Percentiles rank a stretch among this genome's conserved stretches.
Evolutionary conservation across 2,113 vertebrate genomes (phyloP).

Genomic region (Nesoenas mayeri): DNA sequence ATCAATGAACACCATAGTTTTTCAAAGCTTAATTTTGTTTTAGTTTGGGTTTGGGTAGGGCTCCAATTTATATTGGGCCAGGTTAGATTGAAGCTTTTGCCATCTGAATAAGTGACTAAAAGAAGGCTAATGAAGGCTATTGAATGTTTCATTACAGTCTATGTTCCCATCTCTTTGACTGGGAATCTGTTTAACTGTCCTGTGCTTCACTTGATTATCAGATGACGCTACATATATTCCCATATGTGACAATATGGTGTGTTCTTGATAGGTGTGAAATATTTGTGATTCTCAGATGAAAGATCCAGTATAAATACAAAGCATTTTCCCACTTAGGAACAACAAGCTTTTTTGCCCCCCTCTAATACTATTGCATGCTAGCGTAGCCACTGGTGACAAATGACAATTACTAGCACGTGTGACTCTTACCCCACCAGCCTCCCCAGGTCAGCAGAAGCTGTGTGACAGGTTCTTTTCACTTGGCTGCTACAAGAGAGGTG

Average conservation of each 20-base stretch:
- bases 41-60: background rate
- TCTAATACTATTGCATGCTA: background rate
- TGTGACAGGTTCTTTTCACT: rapidly evolving
- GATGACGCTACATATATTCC: background rate
- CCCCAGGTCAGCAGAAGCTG: background rate
- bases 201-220: background rate
- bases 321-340: background rate
- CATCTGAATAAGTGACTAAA: background rate
- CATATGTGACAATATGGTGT: background rate
- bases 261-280: background rate
- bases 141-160: background rate
- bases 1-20: background rate
- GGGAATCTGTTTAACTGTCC: background rate
- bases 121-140: background rate
- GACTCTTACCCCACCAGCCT: background rate
- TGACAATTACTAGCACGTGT: background rate
- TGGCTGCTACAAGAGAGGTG: background rate
- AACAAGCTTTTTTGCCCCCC: rapidly evolving
- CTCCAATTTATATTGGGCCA: background rate
- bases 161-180: background rate
- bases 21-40: background rate
- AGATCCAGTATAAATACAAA: background rate
- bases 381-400: background rate
- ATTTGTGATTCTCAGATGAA: background rate
- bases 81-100: background rate